Conservation (phyloP, 2,888 invertebrate genomes). For the Epistrophe eligans region DNA sequence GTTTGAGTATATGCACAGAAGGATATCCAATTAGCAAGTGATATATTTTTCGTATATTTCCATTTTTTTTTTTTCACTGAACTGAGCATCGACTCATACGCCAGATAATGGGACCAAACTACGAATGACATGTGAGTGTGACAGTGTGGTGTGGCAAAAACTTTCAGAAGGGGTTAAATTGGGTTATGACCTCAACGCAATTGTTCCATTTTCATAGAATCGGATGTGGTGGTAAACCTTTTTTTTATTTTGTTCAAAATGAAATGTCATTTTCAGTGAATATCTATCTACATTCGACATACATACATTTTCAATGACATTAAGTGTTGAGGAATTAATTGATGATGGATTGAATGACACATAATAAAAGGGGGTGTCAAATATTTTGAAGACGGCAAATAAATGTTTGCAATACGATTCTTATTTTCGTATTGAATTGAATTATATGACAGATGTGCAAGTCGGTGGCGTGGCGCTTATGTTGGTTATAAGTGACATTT, state of each 20-base stretch:
- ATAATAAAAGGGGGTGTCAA: constrained; percentile 3
- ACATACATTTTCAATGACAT: constrained; percentile 6
- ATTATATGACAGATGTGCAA: neutral
- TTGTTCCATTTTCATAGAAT: constrained; percentile 11
- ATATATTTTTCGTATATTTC: constrained; percentile 16
- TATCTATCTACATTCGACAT: too few relatives aligned
- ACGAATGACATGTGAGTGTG: constrained; percentile 21
- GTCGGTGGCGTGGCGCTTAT: neutral
- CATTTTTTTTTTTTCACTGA: constrained; percentile 1
- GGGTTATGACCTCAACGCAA: constrained; percentile 64
- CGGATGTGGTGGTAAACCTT: neutral
- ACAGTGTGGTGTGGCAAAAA: constrained; percentile 19
- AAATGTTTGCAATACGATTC: neutral
- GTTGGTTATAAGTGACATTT: neutral
- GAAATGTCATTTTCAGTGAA: constrained; percentile 16
- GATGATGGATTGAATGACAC: constrained; percentile 32
- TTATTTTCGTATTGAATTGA: neutral
- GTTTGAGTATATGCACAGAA: constrained; percentile 19
- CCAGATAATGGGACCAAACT: constrained; percentile 45
- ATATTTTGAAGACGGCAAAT: constrained; percentile 2
- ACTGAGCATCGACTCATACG: constrained; percentile 17
- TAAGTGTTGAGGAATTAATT: constrained; percentile 24
- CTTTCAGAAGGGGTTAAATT: constrained; percentile 59
- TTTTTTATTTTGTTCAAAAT: neutral
- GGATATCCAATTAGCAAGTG: constrained; percentile 69